phyloP scores from a whole-genome alignment of 2,113 vertebrate species.

The Festucalex cinctus region DNA sequence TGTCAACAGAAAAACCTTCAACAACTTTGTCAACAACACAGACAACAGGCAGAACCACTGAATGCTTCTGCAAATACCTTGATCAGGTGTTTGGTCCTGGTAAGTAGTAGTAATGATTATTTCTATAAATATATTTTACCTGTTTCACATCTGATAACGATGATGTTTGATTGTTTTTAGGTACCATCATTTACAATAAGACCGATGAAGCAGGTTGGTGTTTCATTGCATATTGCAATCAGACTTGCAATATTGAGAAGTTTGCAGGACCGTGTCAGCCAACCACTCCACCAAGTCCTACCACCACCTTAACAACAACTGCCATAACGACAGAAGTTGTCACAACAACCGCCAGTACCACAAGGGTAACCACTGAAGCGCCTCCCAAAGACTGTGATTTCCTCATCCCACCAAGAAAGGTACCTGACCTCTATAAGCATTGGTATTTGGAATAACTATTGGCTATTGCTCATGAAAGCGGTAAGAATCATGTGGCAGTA shows the following conservation, averaged over 20 bases:
- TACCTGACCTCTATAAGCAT: constrained; percentile 28
- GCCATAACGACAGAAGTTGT: background rate
- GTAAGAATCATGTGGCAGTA: background rate
- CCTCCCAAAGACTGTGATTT: constrained; percentile 18
- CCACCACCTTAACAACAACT: background rate
- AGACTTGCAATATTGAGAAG: constrained; percentile 63
- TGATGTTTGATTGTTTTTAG: constrained; percentile 61
- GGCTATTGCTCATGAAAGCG: background rate
- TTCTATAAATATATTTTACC: background rate
- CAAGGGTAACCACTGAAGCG: background rate
- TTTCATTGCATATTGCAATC: constrained; percentile 72
- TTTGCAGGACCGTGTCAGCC: constrained; percentile 7
- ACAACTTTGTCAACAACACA: constrained; percentile 5
- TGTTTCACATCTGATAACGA: background rate
- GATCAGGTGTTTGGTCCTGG: constrained; percentile 37
- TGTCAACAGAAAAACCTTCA: background rate
- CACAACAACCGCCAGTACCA: constrained; percentile 9
- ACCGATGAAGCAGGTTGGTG: constrained; percentile 71
- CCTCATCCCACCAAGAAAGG: constrained; percentile 62
- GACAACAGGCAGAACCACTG: constrained; percentile 11
- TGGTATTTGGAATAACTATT: background rate
- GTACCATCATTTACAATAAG: constrained; percentile 70
- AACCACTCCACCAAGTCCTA: constrained; percentile 26
- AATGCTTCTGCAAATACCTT: constrained; percentile 57
- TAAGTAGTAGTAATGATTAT: constrained; percentile 29